A percentile compares a stretch with the other conserved stretches of the same genome.
Conservation (phyloP, 2,797 vertebrate species). For the Danio kyathit region DNA sequence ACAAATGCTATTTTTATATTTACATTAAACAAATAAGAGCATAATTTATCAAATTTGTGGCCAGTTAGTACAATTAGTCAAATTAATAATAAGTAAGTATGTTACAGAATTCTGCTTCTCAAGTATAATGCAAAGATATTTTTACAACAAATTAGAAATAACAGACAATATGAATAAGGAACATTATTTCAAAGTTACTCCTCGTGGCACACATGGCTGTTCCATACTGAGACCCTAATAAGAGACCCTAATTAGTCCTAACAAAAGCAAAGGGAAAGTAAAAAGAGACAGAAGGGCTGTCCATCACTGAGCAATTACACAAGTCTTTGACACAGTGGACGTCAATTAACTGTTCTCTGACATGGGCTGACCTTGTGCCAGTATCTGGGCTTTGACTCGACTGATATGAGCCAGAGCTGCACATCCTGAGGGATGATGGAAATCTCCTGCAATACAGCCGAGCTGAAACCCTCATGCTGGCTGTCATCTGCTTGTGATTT, state of each 20-base stretch:
- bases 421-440: constrained; percentile 18
- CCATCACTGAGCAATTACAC: not conserved
- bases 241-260: not conserved
- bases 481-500: not conserved
- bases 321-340: not conserved
- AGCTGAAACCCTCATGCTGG: constrained; percentile 11
- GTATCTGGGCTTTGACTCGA: not conserved
- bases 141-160: too few relatives aligned
- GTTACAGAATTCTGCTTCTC: too few relatives aligned
- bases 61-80: too few relatives aligned
- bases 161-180: too few relatives aligned
- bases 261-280: not conserved
- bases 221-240: not conserved
- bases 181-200: too few relatives aligned
- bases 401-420: not conserved
- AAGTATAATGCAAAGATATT: too few relatives aligned
- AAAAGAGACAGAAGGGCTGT: not conserved
- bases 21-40: too few relatives aligned
- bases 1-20: too few relatives aligned
- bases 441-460: constrained; percentile 2
- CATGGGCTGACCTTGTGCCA: not conserved
- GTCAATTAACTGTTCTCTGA: constrained; percentile 11
- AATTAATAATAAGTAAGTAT: too few relatives aligned
- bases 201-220: not conserved
- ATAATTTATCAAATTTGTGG: too few relatives aligned